Conservation (phyloP, 2,797 vertebrate genomes). For the Heliangelus exortis region DNA sequence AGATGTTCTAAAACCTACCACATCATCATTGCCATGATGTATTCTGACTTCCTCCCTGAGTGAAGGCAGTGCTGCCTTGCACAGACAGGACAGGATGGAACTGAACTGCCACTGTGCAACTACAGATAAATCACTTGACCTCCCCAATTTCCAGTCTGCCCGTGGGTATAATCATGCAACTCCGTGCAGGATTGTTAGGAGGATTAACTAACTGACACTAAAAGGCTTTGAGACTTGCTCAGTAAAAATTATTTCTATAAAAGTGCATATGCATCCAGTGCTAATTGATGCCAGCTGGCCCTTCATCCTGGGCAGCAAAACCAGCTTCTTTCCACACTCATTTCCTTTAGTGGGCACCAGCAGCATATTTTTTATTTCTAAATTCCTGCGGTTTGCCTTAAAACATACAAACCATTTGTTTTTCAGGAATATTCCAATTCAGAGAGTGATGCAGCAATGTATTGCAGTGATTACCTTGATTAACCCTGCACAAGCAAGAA, state of each 20-base stretch:
- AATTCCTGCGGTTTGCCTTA: constrained; percentile 7
- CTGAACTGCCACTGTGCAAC: background rate
- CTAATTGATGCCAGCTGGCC: constrained; percentile 46
- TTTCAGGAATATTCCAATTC: background rate
- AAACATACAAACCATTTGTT: background rate
- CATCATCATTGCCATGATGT: background rate
- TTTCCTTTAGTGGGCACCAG: constrained; percentile 11
- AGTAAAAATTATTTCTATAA: constrained; percentile 29
- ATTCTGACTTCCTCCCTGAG: background rate
- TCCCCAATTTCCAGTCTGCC: background rate
- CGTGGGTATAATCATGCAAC: background rate
- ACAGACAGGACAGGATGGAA: background rate
- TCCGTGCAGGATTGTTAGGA: background rate
- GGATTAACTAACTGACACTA: constrained; percentile 2
- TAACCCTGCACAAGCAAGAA: background rate
- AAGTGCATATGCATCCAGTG: background rate
- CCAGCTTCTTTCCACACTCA: background rate
- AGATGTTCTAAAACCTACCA: background rate
- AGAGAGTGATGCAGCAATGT: background rate
- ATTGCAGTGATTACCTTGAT: background rate
- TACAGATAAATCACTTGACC: background rate
- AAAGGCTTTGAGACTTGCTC: background rate
- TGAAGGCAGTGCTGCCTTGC: background rate
- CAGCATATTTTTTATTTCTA: background rate
- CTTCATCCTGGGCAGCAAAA: constrained; percentile 1